Evolutionary conservation across 2,888 invertebrate genomes (phyloP), one percentile per base, ranked within the genome.

Genomic region (Apantesis nais): DNA sequence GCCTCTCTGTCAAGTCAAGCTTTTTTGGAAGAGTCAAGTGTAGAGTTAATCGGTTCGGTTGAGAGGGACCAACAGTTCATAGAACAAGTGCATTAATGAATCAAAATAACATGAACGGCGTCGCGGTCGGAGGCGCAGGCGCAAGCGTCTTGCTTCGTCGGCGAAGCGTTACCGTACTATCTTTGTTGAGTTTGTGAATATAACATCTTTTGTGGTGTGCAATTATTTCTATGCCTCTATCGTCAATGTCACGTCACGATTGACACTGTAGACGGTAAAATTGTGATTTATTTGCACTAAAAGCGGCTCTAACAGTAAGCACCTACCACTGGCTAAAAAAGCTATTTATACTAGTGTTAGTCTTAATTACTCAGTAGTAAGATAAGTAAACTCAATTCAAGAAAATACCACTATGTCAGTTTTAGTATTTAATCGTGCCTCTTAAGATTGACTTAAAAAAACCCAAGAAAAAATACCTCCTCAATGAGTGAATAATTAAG

Each of bases 61-160:
- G 62, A 41, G 39, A 64, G 2, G 39, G 2, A 41, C 44, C 34
- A 31, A 60, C 60, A 37, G 58, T 58, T 48, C 63, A 64, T 64
- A 78, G 75, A 78, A 79, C 73, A 80, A 78, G 76, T 83, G 78
- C 68, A 75, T 74, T 78, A 74, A 75, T 73, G 64, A 68, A 55
- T 73, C 68, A 75, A 74, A 67, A 64, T 79, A 48, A 52, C 34
- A 81, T 75, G 82, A 77, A 83, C 79, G 79, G 81, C 77, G 85
- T 90, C 82, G 81, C 91, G 91, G 83, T 89, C 85, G 80, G 77
- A 72, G 80, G 86, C 25, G 19, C 68, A 34, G 65, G 63, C 44
- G 58, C 64, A 65, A 39, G 44, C 84, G 90, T 88, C 88, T 81
- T 88, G 91, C 88, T 84, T 77, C 88, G 85, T 84, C 89, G 81